Evolutionary conservation across 1,140 invertebrate genomes (phyloP).

Genomic region (Chrysoperla carnea): DNA sequence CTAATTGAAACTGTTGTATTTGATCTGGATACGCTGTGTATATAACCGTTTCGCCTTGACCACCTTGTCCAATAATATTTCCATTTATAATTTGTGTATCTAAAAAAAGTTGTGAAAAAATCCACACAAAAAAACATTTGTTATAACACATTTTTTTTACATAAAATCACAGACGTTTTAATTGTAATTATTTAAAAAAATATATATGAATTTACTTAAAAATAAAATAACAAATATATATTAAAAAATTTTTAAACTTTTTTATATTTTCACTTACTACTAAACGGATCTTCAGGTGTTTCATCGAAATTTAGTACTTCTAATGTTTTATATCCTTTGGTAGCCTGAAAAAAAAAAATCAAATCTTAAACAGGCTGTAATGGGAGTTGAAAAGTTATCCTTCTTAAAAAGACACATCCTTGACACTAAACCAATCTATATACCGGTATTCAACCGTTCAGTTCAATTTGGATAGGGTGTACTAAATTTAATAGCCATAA

Average conservation of each 20-base stretch:
- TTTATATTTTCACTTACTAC: constrained; percentile 13
- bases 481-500: too few relatives aligned
- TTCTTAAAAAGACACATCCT: too few relatives aligned
- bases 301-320: constrained; percentile 5
- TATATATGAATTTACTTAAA: constrained; percentile 3
- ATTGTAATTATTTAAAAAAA: too few relatives aligned
- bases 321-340: too few relatives aligned
- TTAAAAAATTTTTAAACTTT: background rate
- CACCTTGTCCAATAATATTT: constrained; percentile 13
- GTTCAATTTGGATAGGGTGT: too few relatives aligned
- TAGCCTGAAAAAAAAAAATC: too few relatives aligned
- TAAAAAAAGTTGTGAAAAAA: constrained; percentile 9
- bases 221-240: constrained; percentile 1
- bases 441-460: too few relatives aligned
- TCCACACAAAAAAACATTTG: constrained; percentile 4
- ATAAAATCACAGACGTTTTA: background rate
- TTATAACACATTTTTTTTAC: background rate
- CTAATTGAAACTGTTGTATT: constrained; percentile 20
- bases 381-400: too few relatives aligned
- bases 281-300: constrained; percentile 15
- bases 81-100: constrained; percentile 11
- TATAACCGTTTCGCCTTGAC: constrained; percentile 17
- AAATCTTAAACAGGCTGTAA: too few relatives aligned
- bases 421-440: too few relatives aligned
- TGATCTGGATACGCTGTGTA: constrained; percentile 18